Evolutionary conservation across 2,797 vertebrate genomes (phyloP), one percentile per base, ranked within the genome.

Genomic region (Oreonectes daqikongensis): DNA sequence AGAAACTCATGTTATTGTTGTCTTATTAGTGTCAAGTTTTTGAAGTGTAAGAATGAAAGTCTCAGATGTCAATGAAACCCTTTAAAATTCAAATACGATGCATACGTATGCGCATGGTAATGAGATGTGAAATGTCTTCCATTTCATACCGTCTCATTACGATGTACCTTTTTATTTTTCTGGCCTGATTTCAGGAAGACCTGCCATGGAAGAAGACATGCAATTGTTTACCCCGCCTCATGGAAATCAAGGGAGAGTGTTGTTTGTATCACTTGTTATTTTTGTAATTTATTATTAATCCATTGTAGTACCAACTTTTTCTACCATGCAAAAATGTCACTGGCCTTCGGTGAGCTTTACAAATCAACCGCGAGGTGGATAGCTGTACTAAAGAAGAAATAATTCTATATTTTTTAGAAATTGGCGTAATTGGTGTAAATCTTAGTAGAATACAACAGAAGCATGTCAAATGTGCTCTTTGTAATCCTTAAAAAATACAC

Each of bases 61-160:
- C 63, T 66, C 71, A 5, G 42, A 86, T 75, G 83, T 83, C 68
- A 18, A 87, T 72, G 79, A 2, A 77, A 86, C 86, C 88, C 88
- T 92, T 91, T 90, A 90, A 88, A 87, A 83, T 83, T 72, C 82
- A 0, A 79, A 72, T 66, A 76, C 81, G 63, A 77, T 77, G 64
- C 59, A 78, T 44, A 63, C 69, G 46, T 74, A 78, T 77, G 66
- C 60, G 77, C 77, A 76, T 77, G 67, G 30, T 57, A 59, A 64
- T 64, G 65, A 79, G 24, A 30, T 69, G 61, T 20, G 75, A 69
- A 59, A 76, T 48, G 68, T 40, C 66, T 77, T 76, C 35, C 20
- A 35, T 72, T 76, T 81, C 40, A 20, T 72, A 35, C 44, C n/a
- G 22, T 72, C 74, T 57, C 68, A 20, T 71, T 64, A 73, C 57